These are phyloP conservation scores for Tapirus terrestris DNA, from an alignment of 2,113 vertebrate genomes.

Conservation along the genomic window DNA sequence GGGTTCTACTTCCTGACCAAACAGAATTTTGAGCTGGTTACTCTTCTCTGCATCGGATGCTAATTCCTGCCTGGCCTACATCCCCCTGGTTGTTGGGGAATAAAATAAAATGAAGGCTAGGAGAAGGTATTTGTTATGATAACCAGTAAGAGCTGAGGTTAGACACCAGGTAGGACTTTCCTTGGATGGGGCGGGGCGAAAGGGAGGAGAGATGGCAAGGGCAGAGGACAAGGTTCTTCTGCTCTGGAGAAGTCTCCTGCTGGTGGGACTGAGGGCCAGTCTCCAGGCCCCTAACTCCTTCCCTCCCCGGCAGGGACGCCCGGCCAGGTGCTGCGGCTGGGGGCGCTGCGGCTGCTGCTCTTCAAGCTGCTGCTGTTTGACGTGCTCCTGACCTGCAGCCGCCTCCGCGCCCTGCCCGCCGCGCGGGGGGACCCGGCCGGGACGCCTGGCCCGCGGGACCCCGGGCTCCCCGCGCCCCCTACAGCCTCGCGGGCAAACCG, in stretches of 20 bases:
- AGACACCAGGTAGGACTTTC: neutral
- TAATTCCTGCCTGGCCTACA: neutral
- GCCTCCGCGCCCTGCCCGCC: neutral
- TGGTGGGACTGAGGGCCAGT: too few species aligned
- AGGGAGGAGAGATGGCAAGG: neutral
- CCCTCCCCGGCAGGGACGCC: neutral
- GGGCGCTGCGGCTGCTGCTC: constrained; percentile 77
- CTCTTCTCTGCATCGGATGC: neutral
- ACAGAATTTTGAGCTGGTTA: neutral
- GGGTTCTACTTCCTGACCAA: neutral
- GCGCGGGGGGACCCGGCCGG: accelerated
- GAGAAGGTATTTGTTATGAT: neutral
- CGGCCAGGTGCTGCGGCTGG: constrained; percentile 53
- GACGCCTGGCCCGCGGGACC: neutral
- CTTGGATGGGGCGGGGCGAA: neutral
- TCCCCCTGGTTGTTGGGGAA: neutral
- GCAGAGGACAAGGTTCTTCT: neutral
- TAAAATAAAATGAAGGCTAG: neutral
- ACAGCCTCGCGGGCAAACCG: accelerated
- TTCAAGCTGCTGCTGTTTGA: constrained; percentile 83
- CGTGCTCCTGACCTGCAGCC: constrained; percentile 81
- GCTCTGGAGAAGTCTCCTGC: neutral
- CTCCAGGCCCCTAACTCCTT: neutral
- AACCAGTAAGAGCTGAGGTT: neutral
- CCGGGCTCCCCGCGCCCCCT: neutral